Evolutionary conservation across 2,113 vertebrate genomes (phyloP).

Genomic region (Zapornia atra): DNA sequence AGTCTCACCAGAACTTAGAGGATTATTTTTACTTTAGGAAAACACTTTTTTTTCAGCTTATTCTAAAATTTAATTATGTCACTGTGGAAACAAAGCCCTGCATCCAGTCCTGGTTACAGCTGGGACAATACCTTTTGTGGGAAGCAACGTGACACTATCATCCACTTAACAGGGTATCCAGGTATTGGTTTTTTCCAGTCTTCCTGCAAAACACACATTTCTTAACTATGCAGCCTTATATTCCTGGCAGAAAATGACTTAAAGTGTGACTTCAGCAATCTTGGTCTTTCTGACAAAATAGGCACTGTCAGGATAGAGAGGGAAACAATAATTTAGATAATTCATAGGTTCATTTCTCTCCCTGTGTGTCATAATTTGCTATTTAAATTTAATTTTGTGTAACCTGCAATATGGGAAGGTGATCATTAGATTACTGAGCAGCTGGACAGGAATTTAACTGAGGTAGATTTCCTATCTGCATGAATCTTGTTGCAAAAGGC

Average conservation of each 20-base stretch:
- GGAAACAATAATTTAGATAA: not conserved
- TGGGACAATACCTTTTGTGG: not conserved
- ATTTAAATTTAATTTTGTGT: constrained; percentile 6
- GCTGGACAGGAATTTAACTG: not conserved
- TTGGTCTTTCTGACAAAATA: not conserved
- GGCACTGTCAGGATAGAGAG: not conserved
- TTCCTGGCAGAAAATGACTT: not conserved
- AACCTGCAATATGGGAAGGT: not conserved
- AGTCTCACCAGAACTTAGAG: not conserved
- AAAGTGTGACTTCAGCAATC: not conserved
- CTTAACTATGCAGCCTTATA: not conserved
- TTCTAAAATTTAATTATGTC: not conserved
- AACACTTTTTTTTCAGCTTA: not conserved
- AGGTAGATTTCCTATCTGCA: not conserved
- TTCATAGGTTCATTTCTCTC: not conserved
- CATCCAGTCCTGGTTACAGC: not conserved
- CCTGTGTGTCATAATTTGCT: not conserved
- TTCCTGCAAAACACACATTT: not conserved
- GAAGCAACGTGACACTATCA: not conserved
- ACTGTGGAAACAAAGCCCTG: not conserved
- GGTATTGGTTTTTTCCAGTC: not conserved
- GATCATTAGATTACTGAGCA: not conserved
- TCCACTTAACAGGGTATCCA: not conserved
- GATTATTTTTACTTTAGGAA: not conserved
- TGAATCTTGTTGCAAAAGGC: not conserved